A percentile compares a stretch with the other conserved stretches of the same genome.
These are phyloP conservation scores for Amphimallon solstitiale DNA, from an alignment of 2,888 invertebrate genomes.

Conservation along the genomic window DNA sequence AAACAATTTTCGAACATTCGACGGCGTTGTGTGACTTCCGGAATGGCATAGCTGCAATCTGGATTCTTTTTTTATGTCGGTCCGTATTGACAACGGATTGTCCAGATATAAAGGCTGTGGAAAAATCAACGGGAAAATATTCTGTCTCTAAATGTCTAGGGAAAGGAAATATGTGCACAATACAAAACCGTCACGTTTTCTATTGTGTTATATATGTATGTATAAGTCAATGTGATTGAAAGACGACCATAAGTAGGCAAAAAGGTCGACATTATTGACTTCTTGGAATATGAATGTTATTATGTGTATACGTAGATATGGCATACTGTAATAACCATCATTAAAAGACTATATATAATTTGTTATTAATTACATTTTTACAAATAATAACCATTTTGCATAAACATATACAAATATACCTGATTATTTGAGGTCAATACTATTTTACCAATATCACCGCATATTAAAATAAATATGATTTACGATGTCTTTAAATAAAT, in stretches of 20 bases:
- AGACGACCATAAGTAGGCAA: background rate
- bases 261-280: conserved; percentile 1
- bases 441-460: no score
- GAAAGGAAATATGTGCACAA: conserved; percentile 14
- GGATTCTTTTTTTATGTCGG: conserved; percentile 19
- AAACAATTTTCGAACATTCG: conserved; percentile 27
- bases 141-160: background rate
- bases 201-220: conserved; percentile 3
- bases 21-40: conserved; percentile 23
- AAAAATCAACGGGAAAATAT: conserved; percentile 24
- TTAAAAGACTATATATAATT: no score
- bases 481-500: no score
- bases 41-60: conserved; percentile 17
- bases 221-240: conserved; percentile 26
- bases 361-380: no score
- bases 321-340: no score
- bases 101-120: background rate
- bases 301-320: no score
- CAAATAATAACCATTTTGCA: no score
- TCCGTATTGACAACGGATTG: conserved; percentile 19
- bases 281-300: no score
- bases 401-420: no score
- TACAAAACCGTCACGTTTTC: conserved; percentile 16
- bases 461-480: no score
- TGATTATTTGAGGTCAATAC: no score